Evolutionary conservation across 2,797 vertebrate genomes (phyloP).

Genomic region (Serranus cabrilla): DNA sequence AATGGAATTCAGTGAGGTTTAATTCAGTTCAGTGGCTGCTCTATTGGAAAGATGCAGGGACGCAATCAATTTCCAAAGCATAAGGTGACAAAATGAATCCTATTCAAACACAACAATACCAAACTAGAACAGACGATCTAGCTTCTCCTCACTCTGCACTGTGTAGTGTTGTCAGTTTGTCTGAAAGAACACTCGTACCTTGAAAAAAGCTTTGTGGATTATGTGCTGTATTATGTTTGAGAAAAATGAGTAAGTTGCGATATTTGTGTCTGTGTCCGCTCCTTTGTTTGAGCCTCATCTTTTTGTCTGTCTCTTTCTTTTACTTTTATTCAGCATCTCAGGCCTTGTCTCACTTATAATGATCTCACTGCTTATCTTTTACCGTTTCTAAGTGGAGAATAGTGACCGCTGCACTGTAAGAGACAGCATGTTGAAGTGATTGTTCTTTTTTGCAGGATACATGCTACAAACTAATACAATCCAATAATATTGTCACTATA

Average conservation of each 20-base stretch:
- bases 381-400: not conserved
- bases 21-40: slow-evolving; percentile 2
- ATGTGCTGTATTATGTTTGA: not conserved
- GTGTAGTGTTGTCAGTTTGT: slow-evolving; percentile 1
- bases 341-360: not conserved
- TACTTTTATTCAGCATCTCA: not conserved
- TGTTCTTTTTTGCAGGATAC: not conserved
- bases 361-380: not conserved
- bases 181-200: not conserved
- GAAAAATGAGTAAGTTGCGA: not conserved
- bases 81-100: not conserved
- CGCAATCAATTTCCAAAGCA: not conserved
- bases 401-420: slow-evolving; percentile 2
- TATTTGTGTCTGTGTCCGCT: not conserved
- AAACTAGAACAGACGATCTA: not conserved
- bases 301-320: not conserved
- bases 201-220: not conserved
- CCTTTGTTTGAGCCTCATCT: too few species aligned
- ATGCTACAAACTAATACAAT: too few species aligned
- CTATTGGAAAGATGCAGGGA: slow-evolving; percentile 4
- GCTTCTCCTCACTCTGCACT: not conserved
- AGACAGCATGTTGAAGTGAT: slow-evolving; percentile 1
- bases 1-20: not conserved
- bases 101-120: slow-evolving; percentile 3
- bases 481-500: too few species aligned